Conservation (phyloP, 2,113 vertebrate genomes). For the Clarias magur region DNA sequence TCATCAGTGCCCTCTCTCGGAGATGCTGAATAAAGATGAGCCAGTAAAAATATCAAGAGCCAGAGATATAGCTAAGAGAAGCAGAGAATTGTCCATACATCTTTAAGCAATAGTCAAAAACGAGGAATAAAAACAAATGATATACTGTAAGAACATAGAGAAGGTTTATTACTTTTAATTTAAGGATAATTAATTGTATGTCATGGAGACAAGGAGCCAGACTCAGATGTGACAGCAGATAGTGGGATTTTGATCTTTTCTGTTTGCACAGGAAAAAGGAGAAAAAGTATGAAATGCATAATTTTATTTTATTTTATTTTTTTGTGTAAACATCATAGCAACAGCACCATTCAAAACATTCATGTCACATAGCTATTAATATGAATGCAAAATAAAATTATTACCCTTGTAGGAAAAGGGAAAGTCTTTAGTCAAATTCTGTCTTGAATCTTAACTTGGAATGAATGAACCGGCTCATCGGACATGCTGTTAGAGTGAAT, state of each 20-base stretch:
- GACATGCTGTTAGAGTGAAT: neutral
- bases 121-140: neutral
- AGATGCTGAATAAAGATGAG: conserved; percentile 11
- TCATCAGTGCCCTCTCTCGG: conserved; percentile 48
- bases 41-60: conserved; percentile 41
- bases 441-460: neutral
- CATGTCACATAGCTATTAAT: neutral
- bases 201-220: neutral
- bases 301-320: no score
- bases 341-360: neutral
- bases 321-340: neutral
- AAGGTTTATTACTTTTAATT: neutral
- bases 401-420: no score
- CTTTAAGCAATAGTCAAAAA: conserved; percentile 52
- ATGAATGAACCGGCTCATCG: neutral
- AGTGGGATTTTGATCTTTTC: neutral
- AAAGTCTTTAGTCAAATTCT: neutral
- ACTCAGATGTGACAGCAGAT: neutral
- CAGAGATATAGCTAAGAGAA: conserved; percentile 27
- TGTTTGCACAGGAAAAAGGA: neutral
- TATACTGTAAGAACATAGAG: neutral
- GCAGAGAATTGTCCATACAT: conserved; percentile 54
- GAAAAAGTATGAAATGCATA: neutral
- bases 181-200: neutral
- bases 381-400: neutral